A percentile compares a stretch with the other conserved stretches of the same genome.
These are phyloP conservation scores for Crossaster papposus DNA, from an alignment of 53 echinoderm and acorn worm genomes.

Conservation along the genomic window DNA sequence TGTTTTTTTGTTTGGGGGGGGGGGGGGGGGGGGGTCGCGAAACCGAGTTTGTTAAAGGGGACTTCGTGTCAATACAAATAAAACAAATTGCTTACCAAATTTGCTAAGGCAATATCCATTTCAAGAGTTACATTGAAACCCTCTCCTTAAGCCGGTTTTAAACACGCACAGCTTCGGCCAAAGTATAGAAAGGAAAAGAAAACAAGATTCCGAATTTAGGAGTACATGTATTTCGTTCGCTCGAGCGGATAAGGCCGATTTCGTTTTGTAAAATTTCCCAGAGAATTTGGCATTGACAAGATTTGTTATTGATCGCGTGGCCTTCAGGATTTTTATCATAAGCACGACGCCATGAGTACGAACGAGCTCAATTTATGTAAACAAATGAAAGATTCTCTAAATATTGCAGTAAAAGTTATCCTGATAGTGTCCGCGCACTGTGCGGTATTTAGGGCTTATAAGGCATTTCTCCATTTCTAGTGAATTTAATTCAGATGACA, in stretches of 20 bases:
- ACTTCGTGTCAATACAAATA: too few relatives aligned
- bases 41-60: too few relatives aligned
- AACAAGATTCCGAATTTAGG: neutral
- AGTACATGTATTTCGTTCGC: conserved; percentile 4
- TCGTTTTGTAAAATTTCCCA: neutral
- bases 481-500: too few relatives aligned
- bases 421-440: neutral
- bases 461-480: too few relatives aligned
- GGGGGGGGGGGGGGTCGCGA: too few relatives aligned
- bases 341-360: neutral
- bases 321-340: conserved; percentile 1
- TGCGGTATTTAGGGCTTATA: too few relatives aligned
- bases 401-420: neutral
- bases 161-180: neutral
- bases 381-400: neutral
- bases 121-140: neutral
- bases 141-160: neutral
- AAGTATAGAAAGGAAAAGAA: neutral
- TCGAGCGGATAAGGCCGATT: conserved; percentile 33
- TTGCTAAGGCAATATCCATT: neutral
- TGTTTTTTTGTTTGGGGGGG: too few relatives aligned
- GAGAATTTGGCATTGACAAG: neutral
- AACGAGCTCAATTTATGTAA: conserved; percentile 1
- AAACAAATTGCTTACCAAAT: too few relatives aligned
- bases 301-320: neutral